Evolutionary conservation across 2,113 vertebrate species (phyloP).

Genomic region (Upupa epops): DNA sequence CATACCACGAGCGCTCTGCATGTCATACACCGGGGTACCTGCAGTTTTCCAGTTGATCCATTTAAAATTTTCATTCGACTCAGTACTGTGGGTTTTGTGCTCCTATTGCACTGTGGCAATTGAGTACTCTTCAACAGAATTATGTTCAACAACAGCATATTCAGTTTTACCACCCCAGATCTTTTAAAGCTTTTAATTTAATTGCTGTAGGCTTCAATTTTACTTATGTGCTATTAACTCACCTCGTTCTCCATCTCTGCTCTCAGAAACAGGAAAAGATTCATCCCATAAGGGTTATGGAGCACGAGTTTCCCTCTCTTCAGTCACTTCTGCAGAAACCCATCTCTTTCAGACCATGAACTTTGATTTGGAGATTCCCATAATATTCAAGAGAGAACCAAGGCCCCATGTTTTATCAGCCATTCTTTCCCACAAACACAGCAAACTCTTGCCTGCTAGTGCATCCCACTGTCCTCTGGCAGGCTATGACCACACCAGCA

Average conservation of each 20-base stretch:
- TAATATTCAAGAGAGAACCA: not conserved
- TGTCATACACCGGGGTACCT: conserved; percentile 82
- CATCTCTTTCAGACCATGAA: not conserved
- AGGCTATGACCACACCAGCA: not conserved
- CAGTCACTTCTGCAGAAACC: not conserved
- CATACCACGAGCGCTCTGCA: conserved; percentile 76
- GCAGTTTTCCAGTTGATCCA: conserved; percentile 72
- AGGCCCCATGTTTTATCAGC: not conserved
- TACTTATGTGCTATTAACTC: conserved; percentile 46
- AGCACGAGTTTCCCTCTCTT: not conserved
- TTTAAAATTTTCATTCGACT: conserved; percentile 74
- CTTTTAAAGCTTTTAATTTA: conserved; percentile 69
- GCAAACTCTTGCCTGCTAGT: not conserved
- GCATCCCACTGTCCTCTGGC: not conserved
- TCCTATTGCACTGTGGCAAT: conserved; percentile 70
- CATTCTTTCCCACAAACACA: not conserved
- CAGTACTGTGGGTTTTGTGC: conserved; percentile 62
- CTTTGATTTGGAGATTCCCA: not conserved
- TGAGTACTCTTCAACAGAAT: conserved; percentile 74
- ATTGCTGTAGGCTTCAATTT: conserved; percentile 64
- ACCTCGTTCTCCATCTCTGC: conserved; percentile 30
- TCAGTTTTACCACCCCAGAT: conserved; percentile 63
- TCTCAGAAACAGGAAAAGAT: conserved; percentile 39
- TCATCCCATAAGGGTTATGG: not conserved
- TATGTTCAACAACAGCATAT: conserved; percentile 72